Base-by-base conservation (phyloP, 2,113 vertebrate genomes). In the Cryptomyrus ogoouensis region DNA sequence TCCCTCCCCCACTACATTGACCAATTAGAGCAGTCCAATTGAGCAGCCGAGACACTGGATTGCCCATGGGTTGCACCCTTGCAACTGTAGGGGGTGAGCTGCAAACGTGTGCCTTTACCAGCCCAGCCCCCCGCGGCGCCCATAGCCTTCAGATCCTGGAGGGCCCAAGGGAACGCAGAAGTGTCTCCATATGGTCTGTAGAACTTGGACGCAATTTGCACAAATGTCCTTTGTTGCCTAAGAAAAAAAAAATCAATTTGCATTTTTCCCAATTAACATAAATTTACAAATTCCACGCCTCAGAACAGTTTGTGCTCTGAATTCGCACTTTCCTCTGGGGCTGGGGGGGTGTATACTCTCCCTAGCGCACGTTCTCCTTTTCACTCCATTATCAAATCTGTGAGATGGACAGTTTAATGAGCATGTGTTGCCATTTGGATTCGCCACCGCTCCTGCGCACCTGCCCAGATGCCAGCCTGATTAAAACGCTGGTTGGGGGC, bases 381-480 rank as follows among this genome's bases (percentile, higher is more conserved):
- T 5, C 12, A 49, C 49, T 49, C 47, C 15, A 19, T 5, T 56
- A 31, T 83, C 27, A 70, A 74, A 56, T 39, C 27, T 83, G 85
- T 46, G 88, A 83, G 70, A 31, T 13, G 85, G 85, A 21, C n/a
- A 56, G 85, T 35, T 50, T 83, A 53, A 52, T 39, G 88, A 89
- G 53, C 88, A 42, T 89, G 88, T 89, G 88, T 74, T 89, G 66
- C 66, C 27, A 70, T 80, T 86, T 47, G 47, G 47, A 50, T 86
- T 52, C 13, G 9, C 47, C 47, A 15, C n/a, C 49, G n/a, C 47
- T 86, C 56, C n/a, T n/a, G 12, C 21, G 35, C 70, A 89, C 27
- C 66, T 80, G 50, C 88, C 88, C 88, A 83, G 88, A 89, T 89
- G 74, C 88, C 70, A 39, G 31, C 88, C 77, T 83, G 74, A 89